Conservation (phyloP, 2,113 vertebrate genomes). For the Opisthocomus hoazin region DNA sequence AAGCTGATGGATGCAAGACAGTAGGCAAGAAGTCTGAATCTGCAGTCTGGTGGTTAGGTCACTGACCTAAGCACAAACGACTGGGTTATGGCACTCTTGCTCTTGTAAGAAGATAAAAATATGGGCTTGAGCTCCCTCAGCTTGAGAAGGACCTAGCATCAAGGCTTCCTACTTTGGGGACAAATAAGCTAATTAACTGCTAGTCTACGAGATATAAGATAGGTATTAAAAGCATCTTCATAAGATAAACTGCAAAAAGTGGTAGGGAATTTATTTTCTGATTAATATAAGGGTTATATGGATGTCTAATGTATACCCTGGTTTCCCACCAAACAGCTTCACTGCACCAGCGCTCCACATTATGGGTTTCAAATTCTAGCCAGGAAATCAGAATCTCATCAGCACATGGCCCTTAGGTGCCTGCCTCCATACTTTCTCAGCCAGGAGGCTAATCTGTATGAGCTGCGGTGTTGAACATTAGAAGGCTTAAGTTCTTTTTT, state of each 20-base stretch:
- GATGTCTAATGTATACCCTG: background rate
- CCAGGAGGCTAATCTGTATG: background rate
- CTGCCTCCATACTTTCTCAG: background rate
- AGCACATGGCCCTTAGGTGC: background rate
- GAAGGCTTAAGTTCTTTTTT: background rate
- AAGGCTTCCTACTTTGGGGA: background rate
- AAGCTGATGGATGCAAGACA: background rate
- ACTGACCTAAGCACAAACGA: accelerated
- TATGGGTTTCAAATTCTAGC: background rate
- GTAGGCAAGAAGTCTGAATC: background rate
- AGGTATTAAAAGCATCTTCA: background rate
- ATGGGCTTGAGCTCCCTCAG: background rate
- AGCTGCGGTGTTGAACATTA: background rate
- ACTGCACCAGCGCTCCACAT: background rate
- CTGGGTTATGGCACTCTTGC: background rate
- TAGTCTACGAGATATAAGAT: background rate
- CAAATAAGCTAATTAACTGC: background rate
- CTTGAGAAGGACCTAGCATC: background rate
- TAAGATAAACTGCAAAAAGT: background rate
- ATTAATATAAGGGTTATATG: background rate
- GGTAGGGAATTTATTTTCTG: background rate
- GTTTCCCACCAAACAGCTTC: background rate
- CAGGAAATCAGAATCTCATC: background rate
- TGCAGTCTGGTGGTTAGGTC: background rate
- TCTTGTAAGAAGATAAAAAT: background rate